A percentile compares a stretch with the other conserved stretches of the same genome.
These are phyloP conservation scores for Sycophila sp. DNA, from an alignment of 1,140 invertebrate genomes.

Conservation along the genomic window DNA sequence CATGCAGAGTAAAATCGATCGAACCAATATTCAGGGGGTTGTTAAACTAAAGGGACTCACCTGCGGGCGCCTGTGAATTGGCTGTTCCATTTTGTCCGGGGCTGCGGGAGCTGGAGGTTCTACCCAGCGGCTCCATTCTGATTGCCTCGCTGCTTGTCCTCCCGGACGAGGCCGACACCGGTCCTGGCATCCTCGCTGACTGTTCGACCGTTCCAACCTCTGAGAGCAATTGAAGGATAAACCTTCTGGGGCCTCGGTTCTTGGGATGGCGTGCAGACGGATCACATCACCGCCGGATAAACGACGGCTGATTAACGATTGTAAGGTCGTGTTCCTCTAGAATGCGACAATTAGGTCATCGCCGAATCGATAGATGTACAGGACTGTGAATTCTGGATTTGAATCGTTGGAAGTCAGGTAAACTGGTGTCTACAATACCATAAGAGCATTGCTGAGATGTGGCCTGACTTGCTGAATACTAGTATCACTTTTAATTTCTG, in stretches of 20 bases:
- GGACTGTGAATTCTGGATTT: too few species aligned
- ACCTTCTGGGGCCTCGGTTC: not conserved
- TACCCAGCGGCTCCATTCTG: conserved; percentile 60
- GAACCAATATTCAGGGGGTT: not conserved
- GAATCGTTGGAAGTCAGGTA: too few species aligned
- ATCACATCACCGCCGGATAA: not conserved
- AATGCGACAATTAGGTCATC: not conserved
- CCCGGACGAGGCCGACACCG: conserved; percentile 51
- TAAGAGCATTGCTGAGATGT: too few species aligned
- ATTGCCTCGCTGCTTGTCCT: conserved; percentile 61
- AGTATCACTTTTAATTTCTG: too few species aligned
- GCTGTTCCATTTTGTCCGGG: conserved; percentile 61
- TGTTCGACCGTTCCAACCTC: conserved; percentile 11
- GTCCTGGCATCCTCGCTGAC: conserved; percentile 50
- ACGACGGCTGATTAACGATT: not conserved
- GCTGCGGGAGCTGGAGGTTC: conserved; percentile 56
- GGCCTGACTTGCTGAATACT: too few species aligned
- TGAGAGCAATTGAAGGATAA: too few species aligned
- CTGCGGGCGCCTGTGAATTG: conserved; percentile 57
- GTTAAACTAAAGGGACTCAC: conserved; percentile 39
- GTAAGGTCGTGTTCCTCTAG: too few species aligned
- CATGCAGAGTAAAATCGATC: conserved; percentile 7
- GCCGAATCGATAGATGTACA: not conserved
- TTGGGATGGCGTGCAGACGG: not conserved
- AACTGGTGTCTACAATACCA: too few species aligned